These are phyloP conservation scores for Pinna nobilis DNA, from an alignment of 1,140 invertebrate species.

Conservation along the genomic window DNA sequence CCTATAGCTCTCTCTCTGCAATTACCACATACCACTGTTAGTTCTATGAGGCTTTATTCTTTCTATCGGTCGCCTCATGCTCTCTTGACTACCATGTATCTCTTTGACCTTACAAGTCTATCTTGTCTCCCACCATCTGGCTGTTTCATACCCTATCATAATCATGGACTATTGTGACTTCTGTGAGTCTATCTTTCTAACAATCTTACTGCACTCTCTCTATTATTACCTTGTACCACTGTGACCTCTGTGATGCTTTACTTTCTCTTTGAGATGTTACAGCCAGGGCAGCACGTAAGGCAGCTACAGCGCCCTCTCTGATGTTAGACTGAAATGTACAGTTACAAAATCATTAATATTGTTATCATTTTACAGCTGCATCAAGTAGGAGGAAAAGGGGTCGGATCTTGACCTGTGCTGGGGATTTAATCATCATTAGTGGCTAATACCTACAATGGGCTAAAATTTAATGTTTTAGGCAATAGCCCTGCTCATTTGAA, in stretches of 20 bases:
- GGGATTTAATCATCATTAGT: no score
- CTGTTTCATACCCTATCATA: not conserved
- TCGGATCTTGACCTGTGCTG: no score
- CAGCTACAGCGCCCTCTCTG: slow-evolving; percentile 93
- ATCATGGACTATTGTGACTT: not conserved
- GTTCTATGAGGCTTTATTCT: not conserved
- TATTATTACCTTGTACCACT: slow-evolving; percentile 83
- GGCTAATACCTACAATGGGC: no score
- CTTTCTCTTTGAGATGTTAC: slow-evolving; percentile 96
- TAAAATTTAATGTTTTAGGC: no score
- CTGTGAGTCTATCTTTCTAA: not conserved
- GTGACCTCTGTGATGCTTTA: slow-evolving; percentile 91
- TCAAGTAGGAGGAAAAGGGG: no score
- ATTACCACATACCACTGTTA: slow-evolving; percentile 2
- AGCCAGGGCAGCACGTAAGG: slow-evolving; percentile 92
- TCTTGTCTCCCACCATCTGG: no score
- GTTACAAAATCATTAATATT: not conserved
- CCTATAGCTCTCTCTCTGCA: no score
- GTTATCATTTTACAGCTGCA: no score
- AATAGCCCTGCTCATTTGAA: no score
- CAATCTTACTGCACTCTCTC: not conserved
- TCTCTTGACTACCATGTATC: no score
- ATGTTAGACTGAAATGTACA: slow-evolving; percentile 81
- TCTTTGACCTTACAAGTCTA: no score
- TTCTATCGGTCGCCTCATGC: no score